Conservation (phyloP, 2,113 vertebrate species). For the Lutjanus erythropterus region DNA sequence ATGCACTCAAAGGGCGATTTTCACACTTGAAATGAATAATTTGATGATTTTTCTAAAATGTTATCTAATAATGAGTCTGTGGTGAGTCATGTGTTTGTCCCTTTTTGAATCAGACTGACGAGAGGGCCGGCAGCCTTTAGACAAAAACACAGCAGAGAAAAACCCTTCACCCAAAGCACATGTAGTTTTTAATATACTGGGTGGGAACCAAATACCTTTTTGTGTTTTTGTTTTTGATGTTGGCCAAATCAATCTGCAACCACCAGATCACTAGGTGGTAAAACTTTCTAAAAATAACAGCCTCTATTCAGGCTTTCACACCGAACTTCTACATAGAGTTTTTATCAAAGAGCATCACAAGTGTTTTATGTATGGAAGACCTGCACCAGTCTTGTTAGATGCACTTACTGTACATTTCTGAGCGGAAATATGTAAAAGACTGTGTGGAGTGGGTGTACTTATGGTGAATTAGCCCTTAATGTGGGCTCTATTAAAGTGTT, state of each 20-base stretch:
- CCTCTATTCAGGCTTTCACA: constrained; percentile 5
- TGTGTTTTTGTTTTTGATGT: constrained; percentile 18
- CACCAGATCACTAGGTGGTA: neutral
- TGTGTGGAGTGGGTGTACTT: neutral
- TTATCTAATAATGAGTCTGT: constrained; percentile 55
- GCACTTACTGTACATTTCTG: neutral
- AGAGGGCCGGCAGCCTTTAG: neutral
- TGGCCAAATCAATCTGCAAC: neutral
- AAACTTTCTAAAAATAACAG: constrained; percentile 20
- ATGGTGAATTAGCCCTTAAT: constrained; percentile 1
- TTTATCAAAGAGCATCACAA: constrained; percentile 40
- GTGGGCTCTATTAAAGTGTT: neutral
- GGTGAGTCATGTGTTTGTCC: constrained; percentile 30
- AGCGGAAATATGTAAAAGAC: neutral
- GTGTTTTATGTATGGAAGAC: constrained; percentile 23
- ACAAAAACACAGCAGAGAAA: constrained; percentile 5
- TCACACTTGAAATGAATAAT: constrained; percentile 60
- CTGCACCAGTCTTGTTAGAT: constrained; percentile 3
- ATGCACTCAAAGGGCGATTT: constrained; percentile 28
- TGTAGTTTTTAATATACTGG: neutral
- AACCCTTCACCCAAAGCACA: neutral
- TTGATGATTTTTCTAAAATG: constrained; percentile 26
- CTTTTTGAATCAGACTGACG: neutral
- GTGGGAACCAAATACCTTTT: neutral
- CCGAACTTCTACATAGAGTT: neutral